Evolutionary conservation across 2,888 invertebrate genomes (phyloP).

Genomic region (Athrips mouffetella): DNA sequence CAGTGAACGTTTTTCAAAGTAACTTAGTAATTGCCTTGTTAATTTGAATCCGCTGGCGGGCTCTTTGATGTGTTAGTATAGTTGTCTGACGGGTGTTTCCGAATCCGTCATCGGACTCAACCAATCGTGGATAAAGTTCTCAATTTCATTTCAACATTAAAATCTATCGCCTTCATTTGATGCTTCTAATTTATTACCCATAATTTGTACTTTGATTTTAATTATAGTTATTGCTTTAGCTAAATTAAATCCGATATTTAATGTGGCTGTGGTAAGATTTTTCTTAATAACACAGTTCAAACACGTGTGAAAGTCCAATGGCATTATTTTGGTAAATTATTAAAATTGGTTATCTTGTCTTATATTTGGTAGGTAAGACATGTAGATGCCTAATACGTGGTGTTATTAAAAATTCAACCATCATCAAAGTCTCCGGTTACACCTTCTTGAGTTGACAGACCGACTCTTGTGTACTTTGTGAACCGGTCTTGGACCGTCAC

Average conservation of each 20-base stretch:
- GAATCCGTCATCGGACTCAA: slow-evolving; percentile 53
- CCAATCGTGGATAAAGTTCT: slow-evolving; percentile 42
- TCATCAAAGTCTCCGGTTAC: slow-evolving; percentile 29
- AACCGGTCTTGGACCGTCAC: slow-evolving; percentile 60
- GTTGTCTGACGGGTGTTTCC: slow-evolving; percentile 58
- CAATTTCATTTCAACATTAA: slow-evolving; percentile 52
- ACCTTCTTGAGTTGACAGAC: slow-evolving; percentile 40
- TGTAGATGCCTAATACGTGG: neutral
- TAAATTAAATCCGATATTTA: neutral
- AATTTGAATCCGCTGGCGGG: slow-evolving; percentile 63
- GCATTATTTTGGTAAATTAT: neutral
- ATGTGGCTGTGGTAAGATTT: neutral
- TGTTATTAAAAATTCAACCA: slow-evolving; percentile 9
- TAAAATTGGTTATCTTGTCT: neutral
- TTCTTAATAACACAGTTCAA: neutral
- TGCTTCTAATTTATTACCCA: slow-evolving; percentile 55
- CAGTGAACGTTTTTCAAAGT: slow-evolving; percentile 51
- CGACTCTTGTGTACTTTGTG: slow-evolving; percentile 44
- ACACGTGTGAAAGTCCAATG: neutral
- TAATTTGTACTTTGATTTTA: slow-evolving; percentile 31
- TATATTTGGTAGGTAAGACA: neutral
- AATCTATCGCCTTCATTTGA: slow-evolving; percentile 54
- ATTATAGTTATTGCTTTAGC: slow-evolving; percentile 22
- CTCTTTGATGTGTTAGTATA: slow-evolving; percentile 56
- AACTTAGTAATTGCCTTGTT: slow-evolving; percentile 71